Evolutionary conservation across 2,888 invertebrate genomes (phyloP).

Genomic region (Agrochola lychnidis): DNA sequence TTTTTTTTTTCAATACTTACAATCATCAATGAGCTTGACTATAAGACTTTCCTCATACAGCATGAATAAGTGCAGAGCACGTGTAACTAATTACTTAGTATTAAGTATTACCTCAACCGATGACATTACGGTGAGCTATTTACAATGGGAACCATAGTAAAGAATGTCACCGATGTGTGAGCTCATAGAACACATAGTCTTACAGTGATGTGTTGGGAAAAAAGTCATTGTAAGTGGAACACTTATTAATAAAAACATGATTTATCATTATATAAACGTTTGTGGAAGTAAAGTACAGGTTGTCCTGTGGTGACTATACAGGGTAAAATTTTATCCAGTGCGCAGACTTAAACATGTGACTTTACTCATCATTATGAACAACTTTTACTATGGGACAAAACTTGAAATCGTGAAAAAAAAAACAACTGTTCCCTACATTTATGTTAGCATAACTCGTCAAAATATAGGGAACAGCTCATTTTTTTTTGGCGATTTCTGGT

Average conservation of each 20-base stretch:
- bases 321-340: too few relatives aligned
- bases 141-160: slow-evolving; percentile 64
- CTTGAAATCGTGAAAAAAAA: too few relatives aligned
- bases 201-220: slow-evolving; percentile 54
- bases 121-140: slow-evolving; percentile 64
- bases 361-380: too few relatives aligned
- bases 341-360: too few relatives aligned
- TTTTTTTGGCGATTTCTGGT: too few relatives aligned
- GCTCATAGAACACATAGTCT: slow-evolving; percentile 50
- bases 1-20: not conserved
- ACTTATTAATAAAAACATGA: slow-evolving; percentile 28
- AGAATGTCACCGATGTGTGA: slow-evolving; percentile 66
- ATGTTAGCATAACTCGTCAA: too few relatives aligned
- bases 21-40: slow-evolving; percentile 28
- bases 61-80: slow-evolving; percentile 44
- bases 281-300: not conserved
- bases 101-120: slow-evolving; percentile 47
- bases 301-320: not conserved
- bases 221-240: slow-evolving; percentile 21
- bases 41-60: slow-evolving; percentile 4
- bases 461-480: too few relatives aligned
- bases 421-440: too few relatives aligned
- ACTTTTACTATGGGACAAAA: too few relatives aligned
- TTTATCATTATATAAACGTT: slow-evolving; percentile 1
- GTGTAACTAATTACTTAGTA: slow-evolving; percentile 47